Percentiles rank a stretch among this genome's conserved stretches.
Conservation (phyloP, 1,140 invertebrate species). For the Orchestia grillus region DNA sequence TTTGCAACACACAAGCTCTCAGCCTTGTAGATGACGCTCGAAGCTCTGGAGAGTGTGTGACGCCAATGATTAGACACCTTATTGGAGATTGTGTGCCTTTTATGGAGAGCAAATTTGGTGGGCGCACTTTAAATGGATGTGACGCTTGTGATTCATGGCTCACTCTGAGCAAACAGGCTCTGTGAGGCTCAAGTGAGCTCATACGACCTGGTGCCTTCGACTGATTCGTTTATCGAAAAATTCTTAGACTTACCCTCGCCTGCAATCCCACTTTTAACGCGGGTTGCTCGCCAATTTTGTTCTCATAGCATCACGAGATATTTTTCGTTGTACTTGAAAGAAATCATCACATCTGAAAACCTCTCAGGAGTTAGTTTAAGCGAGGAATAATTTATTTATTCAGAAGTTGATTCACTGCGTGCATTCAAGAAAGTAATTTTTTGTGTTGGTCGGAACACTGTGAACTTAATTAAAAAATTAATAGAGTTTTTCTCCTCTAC, state of each 20-base stretch:
- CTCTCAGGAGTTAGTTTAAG: too few relatives aligned
- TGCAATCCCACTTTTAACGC: not conserved
- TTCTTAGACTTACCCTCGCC: not conserved
- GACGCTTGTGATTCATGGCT: not conserved
- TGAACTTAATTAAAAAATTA: too few relatives aligned
- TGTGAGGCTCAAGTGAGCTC: not conserved
- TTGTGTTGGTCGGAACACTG: too few relatives aligned
- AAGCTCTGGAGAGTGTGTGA: not conserved
- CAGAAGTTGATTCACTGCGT: too few relatives aligned
- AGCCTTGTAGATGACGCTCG: not conserved
- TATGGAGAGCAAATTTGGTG: slow-evolving; percentile 39
- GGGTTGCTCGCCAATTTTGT: not conserved
- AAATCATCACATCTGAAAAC: too few relatives aligned
- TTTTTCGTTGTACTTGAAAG: too few relatives aligned
- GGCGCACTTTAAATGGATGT: slow-evolving; percentile 30
- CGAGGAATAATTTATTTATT: too few relatives aligned
- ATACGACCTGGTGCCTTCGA: not conserved
- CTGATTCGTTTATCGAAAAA: not conserved
- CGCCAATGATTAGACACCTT: slow-evolving; percentile 41
- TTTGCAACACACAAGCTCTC: not conserved
- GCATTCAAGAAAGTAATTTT: too few relatives aligned
- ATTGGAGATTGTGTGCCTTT: slow-evolving; percentile 19
- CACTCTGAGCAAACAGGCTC: slow-evolving; percentile 21
- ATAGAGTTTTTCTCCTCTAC: too few relatives aligned
- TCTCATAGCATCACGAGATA: not conserved